Percentiles rank a stretch among this genome's conserved stretches.
phyloP scores from a whole-genome alignment of 92 coral and sea anemone genomes.

The Epizoanthus rinbou region DNA sequence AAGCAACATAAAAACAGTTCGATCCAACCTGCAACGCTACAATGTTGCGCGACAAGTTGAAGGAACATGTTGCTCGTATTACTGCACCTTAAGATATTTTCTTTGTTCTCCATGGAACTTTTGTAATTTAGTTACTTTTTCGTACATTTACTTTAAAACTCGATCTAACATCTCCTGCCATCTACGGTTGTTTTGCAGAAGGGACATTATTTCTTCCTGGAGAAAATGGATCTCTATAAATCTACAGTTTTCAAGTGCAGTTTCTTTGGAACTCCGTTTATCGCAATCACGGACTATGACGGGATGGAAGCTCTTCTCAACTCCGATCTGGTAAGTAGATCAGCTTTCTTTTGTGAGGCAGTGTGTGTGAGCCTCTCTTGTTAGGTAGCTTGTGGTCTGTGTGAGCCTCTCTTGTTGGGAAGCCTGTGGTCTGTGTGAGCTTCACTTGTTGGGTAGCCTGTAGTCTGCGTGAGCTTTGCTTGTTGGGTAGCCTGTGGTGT shows the following conservation, averaged over 20 bases:
- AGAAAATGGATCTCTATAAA: constrained; percentile 64
- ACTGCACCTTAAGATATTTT: no score
- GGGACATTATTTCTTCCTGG: constrained; percentile 80
- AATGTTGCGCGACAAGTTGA: no score
- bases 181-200: constrained; percentile 50
- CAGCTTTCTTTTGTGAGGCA: not conserved
- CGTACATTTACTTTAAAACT: no score
- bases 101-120: no score
- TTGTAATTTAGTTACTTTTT: no score
- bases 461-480: no score
- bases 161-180: not conserved
- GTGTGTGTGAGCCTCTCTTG: not conserved
- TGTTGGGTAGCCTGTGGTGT: no score
- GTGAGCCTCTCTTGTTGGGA: not conserved
- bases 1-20: no score
- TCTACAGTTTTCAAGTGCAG: constrained; percentile 84
- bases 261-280: constrained; percentile 79
- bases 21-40: no score
- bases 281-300: constrained; percentile 77
- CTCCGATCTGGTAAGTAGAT: constrained; percentile 60
- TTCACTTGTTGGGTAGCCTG: not conserved
- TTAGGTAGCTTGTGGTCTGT: not conserved
- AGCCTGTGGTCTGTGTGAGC: not conserved
- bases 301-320: constrained; percentile 71
- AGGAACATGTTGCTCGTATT: no score